Evolutionary conservation across 1,140 invertebrate species (phyloP), one percentile per base, ranked within the genome.

Genomic region (Patella vulgata): DNA sequence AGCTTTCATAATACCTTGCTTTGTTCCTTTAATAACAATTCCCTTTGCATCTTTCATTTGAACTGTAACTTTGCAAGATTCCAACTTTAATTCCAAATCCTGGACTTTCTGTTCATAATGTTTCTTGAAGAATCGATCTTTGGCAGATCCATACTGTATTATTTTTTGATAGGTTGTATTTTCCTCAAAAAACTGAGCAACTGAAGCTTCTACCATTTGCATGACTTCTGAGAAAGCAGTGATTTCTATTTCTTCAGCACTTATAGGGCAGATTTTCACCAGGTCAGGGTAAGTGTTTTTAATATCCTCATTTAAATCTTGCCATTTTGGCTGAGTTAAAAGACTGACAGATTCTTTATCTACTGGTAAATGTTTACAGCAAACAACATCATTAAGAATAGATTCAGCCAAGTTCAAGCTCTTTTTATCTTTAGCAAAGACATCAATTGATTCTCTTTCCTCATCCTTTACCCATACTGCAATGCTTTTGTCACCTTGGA

Each of bases 81-180:
- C 5, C 17, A 8, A 3, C 11, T 19, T 3, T n/a, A 19, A 8
- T 19, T 31, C 1, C 14, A 52, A 33, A 17, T 52, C 28, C 19
- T 6, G 4, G 3, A 14, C 50, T 14, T 8, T 28, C 5, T 33
- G 17, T 52, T 19, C 27, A 21, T 33, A 25, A 33, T 52, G 23
- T 28, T 19, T 52, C n/a, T 36, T 19, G 12, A 52, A 9, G 28
- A 52, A 52, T 19, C 4, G 50, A 14, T n/a, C 50, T n/a, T n/a
- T 28, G 31, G 14, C 54, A 48, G 21, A 21, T 40, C 2, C 28
- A 27, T 17, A 67, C 53, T 25, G 31, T 28, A n/a, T 43, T 12
- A 17, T n/a, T 28, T 31, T 62, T 19, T 11, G 23, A 23, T 52
- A 55, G 47, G 62, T 58, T 33, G 65, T 67, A 40, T 67, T 62